phyloP scores from a whole-genome alignment of 2,113 vertebrate genomes.

The Paratilapia polleni region DNA sequence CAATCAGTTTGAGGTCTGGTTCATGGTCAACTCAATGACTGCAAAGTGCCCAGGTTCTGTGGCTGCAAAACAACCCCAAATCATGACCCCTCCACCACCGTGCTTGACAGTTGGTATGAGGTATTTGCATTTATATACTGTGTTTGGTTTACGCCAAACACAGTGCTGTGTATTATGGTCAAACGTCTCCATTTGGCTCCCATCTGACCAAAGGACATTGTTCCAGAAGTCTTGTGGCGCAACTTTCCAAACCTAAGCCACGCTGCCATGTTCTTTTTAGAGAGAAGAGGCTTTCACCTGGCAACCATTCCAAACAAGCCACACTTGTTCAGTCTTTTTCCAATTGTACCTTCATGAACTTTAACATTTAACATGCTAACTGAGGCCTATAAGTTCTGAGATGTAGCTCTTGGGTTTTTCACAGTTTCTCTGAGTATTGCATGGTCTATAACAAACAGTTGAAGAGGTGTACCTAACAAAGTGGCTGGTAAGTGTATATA shows the following conservation, averaged over 20 bases:
- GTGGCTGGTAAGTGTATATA: neutral
- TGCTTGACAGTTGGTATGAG: too few species aligned
- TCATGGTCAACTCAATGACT: neutral
- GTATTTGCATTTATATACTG: neutral
- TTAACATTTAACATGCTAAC: neutral
- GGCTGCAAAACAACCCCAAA: neutral
- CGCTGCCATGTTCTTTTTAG: neutral
- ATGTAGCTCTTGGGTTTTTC: neutral
- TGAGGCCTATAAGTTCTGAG: neutral
- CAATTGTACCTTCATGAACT: neutral
- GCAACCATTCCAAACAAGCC: neutral
- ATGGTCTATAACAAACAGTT: neutral
- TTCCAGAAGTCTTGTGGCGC: neutral
- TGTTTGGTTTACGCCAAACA: neutral
- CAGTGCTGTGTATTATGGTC: neutral
- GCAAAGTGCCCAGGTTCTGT: neutral
- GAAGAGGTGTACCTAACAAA: neutral
- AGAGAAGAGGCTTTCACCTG: neutral
- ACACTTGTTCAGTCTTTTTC: neutral
- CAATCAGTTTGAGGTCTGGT: too few species aligned
- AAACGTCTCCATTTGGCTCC: neutral
- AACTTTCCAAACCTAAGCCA: neutral
- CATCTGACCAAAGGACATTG: neutral
- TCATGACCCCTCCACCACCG: neutral
- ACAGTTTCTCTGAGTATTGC: neutral